Evolutionary conservation across 1,140 invertebrate species (phyloP).

Genomic region (Drosophila trapezifrons): DNA sequence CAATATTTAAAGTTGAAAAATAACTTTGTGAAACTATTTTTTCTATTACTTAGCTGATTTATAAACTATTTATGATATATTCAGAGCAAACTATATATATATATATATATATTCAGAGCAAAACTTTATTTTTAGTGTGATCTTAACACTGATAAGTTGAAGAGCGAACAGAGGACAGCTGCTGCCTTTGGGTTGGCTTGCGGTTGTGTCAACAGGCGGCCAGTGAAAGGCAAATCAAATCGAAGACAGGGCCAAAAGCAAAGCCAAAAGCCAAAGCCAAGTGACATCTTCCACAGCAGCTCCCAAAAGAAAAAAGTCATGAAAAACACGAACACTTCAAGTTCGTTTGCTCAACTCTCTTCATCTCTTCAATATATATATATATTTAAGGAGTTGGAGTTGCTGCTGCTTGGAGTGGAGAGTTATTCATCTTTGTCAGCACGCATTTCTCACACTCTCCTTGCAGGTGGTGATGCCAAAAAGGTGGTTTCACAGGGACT

Average conservation of each 20-base stretch:
- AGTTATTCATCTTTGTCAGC: slow-evolving; percentile 71
- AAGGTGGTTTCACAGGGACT: slow-evolving; percentile 4
- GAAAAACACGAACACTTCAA: slow-evolving; percentile 31
- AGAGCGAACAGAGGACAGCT: slow-evolving; percentile 13
- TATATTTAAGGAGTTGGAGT: background rate
- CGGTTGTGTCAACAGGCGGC: slow-evolving; percentile 26
- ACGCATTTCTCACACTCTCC: slow-evolving; percentile 72
- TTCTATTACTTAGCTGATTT: background rate
- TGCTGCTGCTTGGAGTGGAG: slow-evolving; percentile 13
- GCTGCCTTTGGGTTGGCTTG: too few relatives aligned
- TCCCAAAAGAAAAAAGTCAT: slow-evolving; percentile 6
- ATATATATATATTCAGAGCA: too few relatives aligned
- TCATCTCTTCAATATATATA: slow-evolving; percentile 4
- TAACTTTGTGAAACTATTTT: background rate
- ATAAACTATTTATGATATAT: background rate
- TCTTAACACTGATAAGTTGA: slow-evolving; percentile 37
- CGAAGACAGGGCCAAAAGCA: slow-evolving; percentile 9
- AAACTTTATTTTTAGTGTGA: slow-evolving; percentile 20
- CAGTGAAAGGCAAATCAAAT: slow-evolving; percentile 58
- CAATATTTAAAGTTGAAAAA: too few relatives aligned
- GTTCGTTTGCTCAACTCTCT: slow-evolving; percentile 48
- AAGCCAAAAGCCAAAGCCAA: slow-evolving; percentile 24
- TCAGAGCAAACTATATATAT: too few relatives aligned
- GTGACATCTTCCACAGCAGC: slow-evolving; percentile 24
- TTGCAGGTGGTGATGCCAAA: slow-evolving; percentile 27